These are phyloP conservation scores for Lacerta agilis DNA, from an alignment of 2,797 vertebrate genomes.

Conservation along the genomic window DNA sequence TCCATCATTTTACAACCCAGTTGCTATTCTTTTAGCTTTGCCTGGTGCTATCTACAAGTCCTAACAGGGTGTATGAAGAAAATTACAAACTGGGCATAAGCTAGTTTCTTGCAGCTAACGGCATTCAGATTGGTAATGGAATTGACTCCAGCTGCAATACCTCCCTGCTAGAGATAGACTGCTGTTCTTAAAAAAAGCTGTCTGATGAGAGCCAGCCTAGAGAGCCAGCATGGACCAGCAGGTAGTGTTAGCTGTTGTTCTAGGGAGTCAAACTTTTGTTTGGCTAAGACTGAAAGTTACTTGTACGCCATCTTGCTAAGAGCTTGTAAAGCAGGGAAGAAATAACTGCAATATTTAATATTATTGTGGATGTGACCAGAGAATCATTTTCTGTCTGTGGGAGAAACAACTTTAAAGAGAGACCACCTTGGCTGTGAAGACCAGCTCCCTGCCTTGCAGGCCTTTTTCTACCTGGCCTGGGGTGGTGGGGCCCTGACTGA, in stretches of 20 bases:
- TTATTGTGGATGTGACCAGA: background rate
- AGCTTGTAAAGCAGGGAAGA: background rate
- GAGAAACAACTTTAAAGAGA: too few species aligned
- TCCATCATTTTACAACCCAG: conserved; percentile 45
- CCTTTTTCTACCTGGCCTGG: too few species aligned
- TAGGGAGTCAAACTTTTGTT: background rate
- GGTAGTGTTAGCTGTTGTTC: background rate
- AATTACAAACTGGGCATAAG: conserved; percentile 60
- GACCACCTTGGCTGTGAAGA: too few species aligned
- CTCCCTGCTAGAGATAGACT: conserved; percentile 39
- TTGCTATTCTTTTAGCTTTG: conserved; percentile 40
- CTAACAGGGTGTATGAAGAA: conserved; percentile 47
- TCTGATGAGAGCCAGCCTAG: conserved; percentile 11
- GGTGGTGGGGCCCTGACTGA: too few species aligned
- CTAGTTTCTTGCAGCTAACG: conserved; percentile 60
- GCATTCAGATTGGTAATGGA: conserved; percentile 56
- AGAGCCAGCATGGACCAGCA: too few species aligned
- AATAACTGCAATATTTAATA: too few species aligned
- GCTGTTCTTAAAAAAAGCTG: conserved; percentile 35
- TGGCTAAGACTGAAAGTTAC: too few species aligned
- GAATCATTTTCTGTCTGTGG: too few species aligned
- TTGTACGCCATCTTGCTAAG: too few species aligned
- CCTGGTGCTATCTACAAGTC: conserved; percentile 36
- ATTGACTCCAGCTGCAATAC: conserved; percentile 41
- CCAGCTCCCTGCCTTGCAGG: too few species aligned